Conservation (phyloP, 2,797 vertebrate species). For the Salarias fasciatus region DNA sequence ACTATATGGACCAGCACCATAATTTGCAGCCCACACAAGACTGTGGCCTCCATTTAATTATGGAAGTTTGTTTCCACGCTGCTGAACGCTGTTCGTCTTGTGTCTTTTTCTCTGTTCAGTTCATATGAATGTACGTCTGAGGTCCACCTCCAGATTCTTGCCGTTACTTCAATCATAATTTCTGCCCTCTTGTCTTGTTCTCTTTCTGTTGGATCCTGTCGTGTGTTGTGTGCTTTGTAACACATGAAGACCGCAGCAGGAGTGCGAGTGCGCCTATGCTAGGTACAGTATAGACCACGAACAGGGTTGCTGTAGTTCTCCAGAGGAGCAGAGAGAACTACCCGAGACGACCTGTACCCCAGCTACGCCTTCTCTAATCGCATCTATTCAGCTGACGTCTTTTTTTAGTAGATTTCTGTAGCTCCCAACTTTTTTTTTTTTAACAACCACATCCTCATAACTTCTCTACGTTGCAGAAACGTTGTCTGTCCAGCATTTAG, state of each 20-base stretch:
- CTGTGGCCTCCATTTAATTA: conserved; percentile 65
- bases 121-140: conserved; percentile 34
- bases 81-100: conserved; percentile 17
- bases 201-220: conserved; percentile 83
- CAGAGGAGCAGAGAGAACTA: conserved; percentile 46
- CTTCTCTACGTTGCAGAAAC: conserved; percentile 23
- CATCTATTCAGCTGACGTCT: conserved; percentile 32
- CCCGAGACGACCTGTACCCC: conserved; percentile 22
- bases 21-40: conserved; percentile 69
- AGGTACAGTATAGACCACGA: conserved; percentile 91
- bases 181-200: conserved; percentile 83
- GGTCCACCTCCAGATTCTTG: conserved; percentile 28
- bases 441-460: conserved; percentile 29
- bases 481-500: conserved; percentile 42
- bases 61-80: conserved; percentile 51
- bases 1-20: conserved; percentile 53
- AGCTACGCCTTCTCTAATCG: conserved; percentile 33
- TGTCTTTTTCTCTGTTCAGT: too few relatives aligned
- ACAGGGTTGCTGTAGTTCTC: conserved; percentile 68
- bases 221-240: conserved; percentile 86
- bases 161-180: conserved; percentile 70
- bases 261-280: conserved; percentile 94
- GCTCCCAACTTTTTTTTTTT: conserved; percentile 48
- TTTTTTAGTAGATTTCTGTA: conserved; percentile 22
- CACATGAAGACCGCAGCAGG: conserved; percentile 94